A percentile compares a stretch with the other conserved stretches of the same genome.
Conservation (phyloP, 2,113 vertebrate species). For the Charadrius vociferus region DNA sequence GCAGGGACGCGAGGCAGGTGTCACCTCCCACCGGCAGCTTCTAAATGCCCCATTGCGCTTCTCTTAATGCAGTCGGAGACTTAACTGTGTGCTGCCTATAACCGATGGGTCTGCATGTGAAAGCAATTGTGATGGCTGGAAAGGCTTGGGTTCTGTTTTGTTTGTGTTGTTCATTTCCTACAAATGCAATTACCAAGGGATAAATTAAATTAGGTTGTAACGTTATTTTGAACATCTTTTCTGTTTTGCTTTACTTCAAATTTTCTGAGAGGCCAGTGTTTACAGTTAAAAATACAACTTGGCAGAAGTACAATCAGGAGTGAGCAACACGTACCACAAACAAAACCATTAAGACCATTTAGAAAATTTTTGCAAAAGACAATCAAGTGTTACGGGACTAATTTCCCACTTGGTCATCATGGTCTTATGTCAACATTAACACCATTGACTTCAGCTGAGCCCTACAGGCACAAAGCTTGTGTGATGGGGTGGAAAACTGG, state of each 20-base stretch:
- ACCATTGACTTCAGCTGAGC: slow-evolving; percentile 38
- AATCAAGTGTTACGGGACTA: not conserved
- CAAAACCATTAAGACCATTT: slow-evolving; percentile 45
- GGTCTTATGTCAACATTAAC: slow-evolving; percentile 55
- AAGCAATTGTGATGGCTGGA: slow-evolving; percentile 40
- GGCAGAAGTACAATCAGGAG: slow-evolving; percentile 57
- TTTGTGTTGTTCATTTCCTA: slow-evolving; percentile 66
- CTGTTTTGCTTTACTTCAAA: slow-evolving; percentile 56
- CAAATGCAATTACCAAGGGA: slow-evolving; percentile 67
- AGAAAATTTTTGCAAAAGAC: slow-evolving; percentile 40
- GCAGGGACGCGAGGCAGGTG: not conserved
- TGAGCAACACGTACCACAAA: slow-evolving; percentile 48
- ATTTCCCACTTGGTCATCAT: slow-evolving; percentile 42
- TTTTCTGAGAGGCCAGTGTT: slow-evolving; percentile 64
- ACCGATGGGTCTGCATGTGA: not conserved
- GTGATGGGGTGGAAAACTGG: not conserved
- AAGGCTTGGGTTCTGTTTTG: slow-evolving; percentile 39
- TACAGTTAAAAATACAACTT: slow-evolving; percentile 62
- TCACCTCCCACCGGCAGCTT: not conserved
- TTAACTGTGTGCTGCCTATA: slow-evolving; percentile 26
- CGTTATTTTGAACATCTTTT: slow-evolving; percentile 59
- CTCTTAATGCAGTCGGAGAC: not conserved
- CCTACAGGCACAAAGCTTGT: slow-evolving; percentile 31
- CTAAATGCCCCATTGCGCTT: not conserved
- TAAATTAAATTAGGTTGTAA: slow-evolving; percentile 70